Base-by-base conservation (phyloP, 2,797 vertebrate genomes). In the Glyptemys insculpta region DNA sequence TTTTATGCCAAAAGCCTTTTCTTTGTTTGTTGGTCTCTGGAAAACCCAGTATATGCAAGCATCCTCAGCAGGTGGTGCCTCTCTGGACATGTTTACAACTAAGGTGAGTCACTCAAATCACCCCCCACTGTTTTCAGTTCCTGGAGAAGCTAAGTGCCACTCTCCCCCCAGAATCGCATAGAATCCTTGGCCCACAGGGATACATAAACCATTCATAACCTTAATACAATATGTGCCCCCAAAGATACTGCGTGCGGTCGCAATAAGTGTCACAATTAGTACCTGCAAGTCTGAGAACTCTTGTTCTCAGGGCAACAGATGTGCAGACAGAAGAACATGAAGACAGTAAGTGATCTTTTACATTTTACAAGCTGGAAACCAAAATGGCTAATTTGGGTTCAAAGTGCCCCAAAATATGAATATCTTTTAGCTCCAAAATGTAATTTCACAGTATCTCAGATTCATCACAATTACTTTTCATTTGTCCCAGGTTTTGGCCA, bases 391-490 rank as follows among this genome's bases (percentile, higher is more conserved):
- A 56, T 79, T 79, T 59, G 18, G 37, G 88, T 52, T 56, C 34
- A 56, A 88, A 86, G 76, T 41, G 72, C 1, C 34, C 5, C 78
- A 50, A 53, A 49, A 88, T 37, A 3, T 4, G 0, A 47, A 12
- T 79, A 50, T 72, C 21, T 88, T 31, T 86, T 31, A 74, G 79
- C 34, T 19, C 41, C 74, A 62, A 84, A 56, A 29, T 31, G 44
- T 12, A 19, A 34, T 91, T 74, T 47, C 19, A 74, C 9, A 84
- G 14, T 65, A 47, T 74, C n/a, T 81, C 44, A 25, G 27, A 86
- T 2, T 31, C 10, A 81, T 31, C 1, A 1, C 53, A 16, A 0
- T 11, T 37, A 88, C 12, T 81, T 10, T 10, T 21, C 74, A 83
- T 68, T 6, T 3, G 62, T 47, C 6, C 59, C 62, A 65, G 62